phyloP scores from a whole-genome alignment of 2,888 invertebrate species.

The Pollenia griseotomentosa region DNA sequence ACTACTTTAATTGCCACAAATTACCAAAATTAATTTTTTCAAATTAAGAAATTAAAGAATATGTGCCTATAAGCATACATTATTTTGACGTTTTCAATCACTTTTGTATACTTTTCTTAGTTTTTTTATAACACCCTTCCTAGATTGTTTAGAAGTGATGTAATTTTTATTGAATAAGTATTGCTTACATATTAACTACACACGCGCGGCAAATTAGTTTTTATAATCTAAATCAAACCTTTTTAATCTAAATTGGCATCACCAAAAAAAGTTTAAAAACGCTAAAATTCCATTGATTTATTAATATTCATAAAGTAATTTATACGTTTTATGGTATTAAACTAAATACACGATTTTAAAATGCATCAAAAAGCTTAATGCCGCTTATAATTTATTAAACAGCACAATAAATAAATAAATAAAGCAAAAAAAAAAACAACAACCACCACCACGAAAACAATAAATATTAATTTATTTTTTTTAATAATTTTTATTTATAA shows the following conservation, averaged over 20 bases:
- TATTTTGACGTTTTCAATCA: too few species aligned
- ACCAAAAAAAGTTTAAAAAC: not conserved
- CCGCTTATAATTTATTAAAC: constrained; percentile 42
- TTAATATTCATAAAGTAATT: not conserved
- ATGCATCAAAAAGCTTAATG: constrained; percentile 15
- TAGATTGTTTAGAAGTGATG: too few species aligned
- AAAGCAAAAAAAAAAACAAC: constrained; percentile 19
- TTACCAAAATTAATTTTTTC: too few species aligned
- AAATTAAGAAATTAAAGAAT: too few species aligned
- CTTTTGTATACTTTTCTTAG: too few species aligned
- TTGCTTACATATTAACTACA: too few species aligned
- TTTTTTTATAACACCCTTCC: too few species aligned
- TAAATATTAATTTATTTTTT: constrained; percentile 16
- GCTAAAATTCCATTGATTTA: constrained; percentile 27
- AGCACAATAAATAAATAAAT: constrained; percentile 17
- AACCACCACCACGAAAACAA: constrained; percentile 24
- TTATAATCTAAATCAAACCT: not conserved
- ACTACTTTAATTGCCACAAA: too few species aligned
- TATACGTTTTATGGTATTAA: constrained; percentile 1
- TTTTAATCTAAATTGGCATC: constrained; percentile 7
- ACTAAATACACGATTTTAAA: constrained; percentile 10
- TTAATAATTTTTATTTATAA: not conserved
- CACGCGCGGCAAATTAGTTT: too few species aligned
- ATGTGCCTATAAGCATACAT: too few species aligned
- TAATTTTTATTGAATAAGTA: too few species aligned